Evolutionary conservation across 2,888 invertebrate genomes (phyloP).

Genomic region (Mycalesis mineus): DNA sequence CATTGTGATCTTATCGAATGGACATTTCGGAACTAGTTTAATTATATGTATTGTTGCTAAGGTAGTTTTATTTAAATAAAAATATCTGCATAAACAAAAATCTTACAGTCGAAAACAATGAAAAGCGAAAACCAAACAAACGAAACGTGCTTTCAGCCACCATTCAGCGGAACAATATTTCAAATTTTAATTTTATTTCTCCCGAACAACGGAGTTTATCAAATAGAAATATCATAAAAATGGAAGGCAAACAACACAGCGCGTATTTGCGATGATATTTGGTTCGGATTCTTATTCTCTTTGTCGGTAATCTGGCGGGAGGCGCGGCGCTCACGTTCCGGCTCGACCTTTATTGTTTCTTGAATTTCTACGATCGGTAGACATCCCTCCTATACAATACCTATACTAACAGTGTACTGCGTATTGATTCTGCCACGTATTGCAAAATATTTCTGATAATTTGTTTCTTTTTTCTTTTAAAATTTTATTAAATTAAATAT

Average conservation of each 20-base stretch:
- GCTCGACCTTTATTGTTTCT: conserved; percentile 62
- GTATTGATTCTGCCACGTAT: background rate
- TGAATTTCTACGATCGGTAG: conserved; percentile 45
- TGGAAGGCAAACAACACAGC: conserved; percentile 64
- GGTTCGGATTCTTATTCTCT: conserved; percentile 64
- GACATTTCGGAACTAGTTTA: no score
- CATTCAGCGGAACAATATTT: conserved; percentile 37
- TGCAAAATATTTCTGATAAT: background rate
- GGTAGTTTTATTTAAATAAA: no score
- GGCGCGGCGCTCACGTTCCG: conserved; percentile 61
- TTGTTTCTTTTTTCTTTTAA: no score
- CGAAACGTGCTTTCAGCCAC: conserved; percentile 49
- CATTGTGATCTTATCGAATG: no score
- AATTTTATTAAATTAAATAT: no score
- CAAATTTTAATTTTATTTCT: conserved; percentile 57
- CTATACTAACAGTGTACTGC: conserved; percentile 1
- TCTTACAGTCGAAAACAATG: background rate
- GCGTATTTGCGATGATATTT: conserved; percentile 67
- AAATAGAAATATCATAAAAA: conserved; percentile 65
- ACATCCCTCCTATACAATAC: conserved; percentile 19
- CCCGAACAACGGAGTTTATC: conserved; percentile 40
- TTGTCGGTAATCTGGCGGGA: conserved; percentile 64
- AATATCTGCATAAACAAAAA: no score
- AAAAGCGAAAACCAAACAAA: conserved; percentile 25
- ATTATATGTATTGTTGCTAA: no score